Conservation (phyloP, 2,888 invertebrate genomes). For the Phrixothrix hirtus region DNA sequence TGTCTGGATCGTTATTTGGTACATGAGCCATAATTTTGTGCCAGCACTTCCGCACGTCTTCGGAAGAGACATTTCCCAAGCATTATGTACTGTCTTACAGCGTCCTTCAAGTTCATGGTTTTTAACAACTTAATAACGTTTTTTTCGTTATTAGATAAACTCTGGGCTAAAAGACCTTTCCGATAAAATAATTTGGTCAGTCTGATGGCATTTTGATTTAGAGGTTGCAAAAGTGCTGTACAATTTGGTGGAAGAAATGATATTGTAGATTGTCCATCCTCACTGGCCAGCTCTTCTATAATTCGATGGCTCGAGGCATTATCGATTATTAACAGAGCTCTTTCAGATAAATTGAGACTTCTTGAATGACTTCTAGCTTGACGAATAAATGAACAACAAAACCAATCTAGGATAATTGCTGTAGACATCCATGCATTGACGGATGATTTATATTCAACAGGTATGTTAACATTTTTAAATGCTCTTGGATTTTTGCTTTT, state of each 20-base stretch:
- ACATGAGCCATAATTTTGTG: no score
- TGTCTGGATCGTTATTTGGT: neutral
- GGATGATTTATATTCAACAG: neutral
- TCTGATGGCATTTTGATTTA: no score
- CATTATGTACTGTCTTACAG: neutral
- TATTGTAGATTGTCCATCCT: constrained; percentile 4
- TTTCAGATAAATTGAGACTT: no score
- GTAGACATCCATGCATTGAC: no score
- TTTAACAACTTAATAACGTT: no score
- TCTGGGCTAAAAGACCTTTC: constrained; percentile 8
- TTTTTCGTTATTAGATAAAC: constrained; percentile 19
- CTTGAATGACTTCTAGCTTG: no score
- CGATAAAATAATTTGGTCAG: no score
- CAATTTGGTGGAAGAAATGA: no score
- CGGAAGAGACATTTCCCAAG: neutral
- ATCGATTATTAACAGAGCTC: no score
- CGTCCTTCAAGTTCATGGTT: no score
- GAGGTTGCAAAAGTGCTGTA: no score
- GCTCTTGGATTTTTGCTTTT: neutral
- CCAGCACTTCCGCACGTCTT: neutral
- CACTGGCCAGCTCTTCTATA: constrained; percentile 4
- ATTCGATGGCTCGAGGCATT: constrained; percentile 1
- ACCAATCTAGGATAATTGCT: neutral
- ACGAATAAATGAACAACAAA: neutral
- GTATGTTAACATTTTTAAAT: no score